Percentiles rank a stretch among this genome's conserved stretches.
Conservation (phyloP, 2,797 vertebrate species). For the Threskiornis aethiopicus region DNA sequence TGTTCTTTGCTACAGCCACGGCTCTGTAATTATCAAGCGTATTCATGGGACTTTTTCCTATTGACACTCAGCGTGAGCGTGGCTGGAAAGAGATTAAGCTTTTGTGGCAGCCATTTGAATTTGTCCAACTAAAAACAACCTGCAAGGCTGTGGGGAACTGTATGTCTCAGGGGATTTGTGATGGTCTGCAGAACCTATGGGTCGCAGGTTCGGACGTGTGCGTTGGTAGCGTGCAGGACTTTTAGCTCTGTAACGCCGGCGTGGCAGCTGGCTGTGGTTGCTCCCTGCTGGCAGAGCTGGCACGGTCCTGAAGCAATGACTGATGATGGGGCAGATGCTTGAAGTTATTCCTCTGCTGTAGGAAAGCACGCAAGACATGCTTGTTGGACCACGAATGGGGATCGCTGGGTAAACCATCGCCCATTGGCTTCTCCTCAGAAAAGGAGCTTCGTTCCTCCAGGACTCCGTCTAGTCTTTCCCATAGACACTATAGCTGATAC, state of each 20-base stretch:
- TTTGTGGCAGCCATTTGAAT: slow-evolving; percentile 51
- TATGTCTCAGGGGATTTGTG: background rate
- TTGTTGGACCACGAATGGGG: background rate
- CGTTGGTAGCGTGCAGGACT: background rate
- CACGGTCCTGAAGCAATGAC: background rate
- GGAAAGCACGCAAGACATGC: background rate
- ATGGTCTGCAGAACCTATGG: background rate
- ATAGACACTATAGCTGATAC: background rate
- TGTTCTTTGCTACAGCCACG: slow-evolving; percentile 53
- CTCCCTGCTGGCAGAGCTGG: background rate
- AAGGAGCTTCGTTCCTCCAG: background rate
- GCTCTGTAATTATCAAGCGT: slow-evolving; percentile 55
- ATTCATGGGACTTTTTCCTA: slow-evolving; percentile 62
- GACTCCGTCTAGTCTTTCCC: background rate
- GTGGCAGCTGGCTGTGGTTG: background rate
- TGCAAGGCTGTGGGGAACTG: background rate
- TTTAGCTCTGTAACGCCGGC: accelerated
- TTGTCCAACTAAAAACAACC: slow-evolving; percentile 39
- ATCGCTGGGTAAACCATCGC: background rate
- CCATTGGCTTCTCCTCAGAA: background rate
- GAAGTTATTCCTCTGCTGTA: background rate
- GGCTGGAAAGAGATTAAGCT: slow-evolving; percentile 56
- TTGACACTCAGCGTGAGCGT: slow-evolving; percentile 44
- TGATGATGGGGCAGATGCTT: background rate
- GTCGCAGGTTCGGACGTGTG: background rate